Evolutionary conservation across 2,888 invertebrate genomes (phyloP), one percentile per base, ranked within the genome.

Genomic region (Tethea ocularis): DNA sequence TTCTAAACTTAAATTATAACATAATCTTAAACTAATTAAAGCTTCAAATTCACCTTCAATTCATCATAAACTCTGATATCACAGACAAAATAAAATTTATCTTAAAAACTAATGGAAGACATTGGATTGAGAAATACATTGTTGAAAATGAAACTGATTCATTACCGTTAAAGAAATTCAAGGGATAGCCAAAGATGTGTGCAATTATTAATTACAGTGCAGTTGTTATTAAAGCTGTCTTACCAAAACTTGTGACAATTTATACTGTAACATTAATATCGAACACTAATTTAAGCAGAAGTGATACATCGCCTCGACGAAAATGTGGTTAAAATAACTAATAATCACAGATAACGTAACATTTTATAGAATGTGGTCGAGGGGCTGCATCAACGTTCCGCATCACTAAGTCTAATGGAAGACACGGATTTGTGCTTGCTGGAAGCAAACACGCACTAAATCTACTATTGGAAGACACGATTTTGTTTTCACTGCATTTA

Each of bases 391-490:
- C 73, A 68, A 74, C 71, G 72, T 63, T 66, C 74, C 84, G 82
- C 84, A 80, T 75, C 80, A 87, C 89, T 91, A 88, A 84, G 77
- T 86, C 92, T 93, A 93, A 87, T 87, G 91, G 93, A 92, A 91
- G 92, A 92, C 91, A 64, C 76, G 77, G 80, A 84, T 80, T 77
- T 74, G 78, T 83, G 78, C 79, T 62, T 55, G 57, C 52, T 46
- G 20, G 8, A 41, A 17, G 41, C 41, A 58, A 71, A 86, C 87
- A 80, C 83, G 59, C 75, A 84, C 86, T 91, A 85, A 83, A 87
- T 82, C 89, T 92, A 91, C 81, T 73, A 69, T 76, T 87, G 93
- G 93, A 93, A 93, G 93, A 93, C 93, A 84, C 74, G 93, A 93
- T 93, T 93, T 92, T 91, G 93, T 93, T 91, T 33, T 89, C 88